Base-by-base conservation (phyloP, 92 coral and sea anemone species). In the Scolanthus callimorphus region DNA sequence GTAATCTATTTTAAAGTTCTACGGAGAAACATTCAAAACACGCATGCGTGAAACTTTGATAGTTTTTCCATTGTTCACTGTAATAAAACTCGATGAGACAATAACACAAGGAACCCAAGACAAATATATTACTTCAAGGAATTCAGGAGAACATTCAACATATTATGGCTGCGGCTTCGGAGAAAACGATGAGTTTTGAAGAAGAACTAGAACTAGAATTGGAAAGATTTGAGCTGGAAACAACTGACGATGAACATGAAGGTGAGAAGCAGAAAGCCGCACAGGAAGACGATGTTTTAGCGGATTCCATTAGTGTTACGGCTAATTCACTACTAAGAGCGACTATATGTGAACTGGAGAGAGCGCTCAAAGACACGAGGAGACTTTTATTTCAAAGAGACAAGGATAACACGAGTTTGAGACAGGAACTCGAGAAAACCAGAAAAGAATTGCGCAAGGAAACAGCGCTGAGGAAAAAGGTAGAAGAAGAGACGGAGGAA, bases 371-470 rank as follows among this genome's bases (percentile, higher is more conserved):
- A 28, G 99, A 94, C 66, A 84, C 99, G 8, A 60, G 99, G 39
- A 56, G 85, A 30, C 59, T 94, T 25, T 25, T 94, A 13, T 71
- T 80, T 38, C 90, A 86, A 24, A 51, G 99, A n/a, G 99, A 94
- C 73, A 83, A 89, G 11, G 94, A 85, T 11, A 89, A 77, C 51
- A 57, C 70, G 19, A 65, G 61, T 10, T 69, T 94, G 21, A 68
- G 99, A 30, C 80, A 74, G 17, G 96, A 94, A 20, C 59, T 94
- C 17, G 99, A 94, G 31, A 78, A 72, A 69, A 55, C 77, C 17
- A 84, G 99, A 13, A 90, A 88, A 49, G 96, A 94, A n/a, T 57
- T 89, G 4, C 77, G 79, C 68, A 94, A 68, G 68, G 99, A 94
- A 29, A 86, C 78, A 65, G 77, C 86, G 29, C 80, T 67, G 15